Evolutionary conservation across 2,888 invertebrate species (phyloP).

Genomic region (Myathropa florea): DNA sequence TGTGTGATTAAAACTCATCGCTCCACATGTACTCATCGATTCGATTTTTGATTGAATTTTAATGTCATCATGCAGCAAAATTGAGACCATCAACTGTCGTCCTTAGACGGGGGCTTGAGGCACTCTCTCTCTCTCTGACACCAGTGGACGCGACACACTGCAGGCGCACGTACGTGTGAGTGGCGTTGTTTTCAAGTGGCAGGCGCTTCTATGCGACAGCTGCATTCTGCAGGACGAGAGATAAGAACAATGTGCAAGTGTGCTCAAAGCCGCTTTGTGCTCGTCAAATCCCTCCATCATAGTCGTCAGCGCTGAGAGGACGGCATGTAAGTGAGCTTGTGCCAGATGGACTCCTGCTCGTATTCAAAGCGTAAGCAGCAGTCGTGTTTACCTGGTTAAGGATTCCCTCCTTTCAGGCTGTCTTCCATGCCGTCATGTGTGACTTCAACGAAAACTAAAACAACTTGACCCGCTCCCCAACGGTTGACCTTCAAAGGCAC

Average conservation of each 20-base stretch:
- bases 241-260: slow-evolving; percentile 43
- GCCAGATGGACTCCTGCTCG: no score
- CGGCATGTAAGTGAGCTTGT: slow-evolving; percentile 43
- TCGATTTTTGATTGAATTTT: slow-evolving; percentile 64
- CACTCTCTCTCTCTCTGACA: neutral
- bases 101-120: slow-evolving; percentile 11
- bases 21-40: slow-evolving; percentile 48
- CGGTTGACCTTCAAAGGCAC: slow-evolving; percentile 55
- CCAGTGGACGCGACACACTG: neutral
- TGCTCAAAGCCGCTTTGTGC: slow-evolving; percentile 41
- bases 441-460: slow-evolving; percentile 4
- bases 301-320: slow-evolving; percentile 5
- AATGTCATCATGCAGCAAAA: slow-evolving; percentile 58
- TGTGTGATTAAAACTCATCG: slow-evolving; percentile 59
- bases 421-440: neutral
- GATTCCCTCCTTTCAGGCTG: neutral
- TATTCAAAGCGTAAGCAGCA: slow-evolving; percentile 33
- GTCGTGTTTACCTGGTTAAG: slow-evolving; percentile 42
- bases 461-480: slow-evolving; percentile 52
- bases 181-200: slow-evolving; percentile 16
- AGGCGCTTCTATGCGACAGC: neutral
- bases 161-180: neutral
- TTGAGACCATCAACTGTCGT: slow-evolving; percentile 24
- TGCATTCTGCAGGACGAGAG: slow-evolving; percentile 8
- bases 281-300: slow-evolving; percentile 39